These are phyloP conservation scores for Micronycteris hirsuta DNA, from an alignment of 2,113 vertebrate species.

Conservation along the genomic window DNA sequence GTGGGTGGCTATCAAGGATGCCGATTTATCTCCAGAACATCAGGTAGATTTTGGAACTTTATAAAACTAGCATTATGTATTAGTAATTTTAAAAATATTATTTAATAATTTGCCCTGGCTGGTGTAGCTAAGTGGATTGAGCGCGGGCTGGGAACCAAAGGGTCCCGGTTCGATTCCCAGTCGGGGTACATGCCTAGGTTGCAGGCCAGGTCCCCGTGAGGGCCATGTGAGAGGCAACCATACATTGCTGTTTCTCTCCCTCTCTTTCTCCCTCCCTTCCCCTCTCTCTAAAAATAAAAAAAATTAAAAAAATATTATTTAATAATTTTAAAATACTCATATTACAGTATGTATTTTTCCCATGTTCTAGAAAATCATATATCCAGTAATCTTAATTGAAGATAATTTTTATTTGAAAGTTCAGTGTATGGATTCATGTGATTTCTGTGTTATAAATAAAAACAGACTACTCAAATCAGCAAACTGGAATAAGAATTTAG, in stretches of 20 bases:
- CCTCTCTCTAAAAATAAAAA: too few species aligned
- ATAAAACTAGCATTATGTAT: background rate
- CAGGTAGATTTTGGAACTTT: background rate
- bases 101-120: too few species aligned
- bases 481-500: background rate
- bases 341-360: background rate
- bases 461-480: background rate
- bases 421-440: background rate
- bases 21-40: background rate
- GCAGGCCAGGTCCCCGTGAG: too few species aligned
- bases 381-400: background rate
- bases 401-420: constrained; percentile 25
- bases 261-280: too few species aligned
- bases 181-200: too few species aligned
- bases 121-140: too few species aligned
- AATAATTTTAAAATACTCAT: background rate
- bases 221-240: too few species aligned
- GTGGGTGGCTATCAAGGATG: background rate
- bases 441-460: constrained; percentile 31
- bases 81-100: background rate
- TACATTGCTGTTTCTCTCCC: too few species aligned
- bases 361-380: constrained; percentile 13
- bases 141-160: too few species aligned
- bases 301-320: too few species aligned
- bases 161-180: too few species aligned